Percentiles rank a stretch among this genome's conserved stretches.
phyloP scores from a whole-genome alignment of 2,888 invertebrate genomes.

The Erpobdella octoculata region DNA sequence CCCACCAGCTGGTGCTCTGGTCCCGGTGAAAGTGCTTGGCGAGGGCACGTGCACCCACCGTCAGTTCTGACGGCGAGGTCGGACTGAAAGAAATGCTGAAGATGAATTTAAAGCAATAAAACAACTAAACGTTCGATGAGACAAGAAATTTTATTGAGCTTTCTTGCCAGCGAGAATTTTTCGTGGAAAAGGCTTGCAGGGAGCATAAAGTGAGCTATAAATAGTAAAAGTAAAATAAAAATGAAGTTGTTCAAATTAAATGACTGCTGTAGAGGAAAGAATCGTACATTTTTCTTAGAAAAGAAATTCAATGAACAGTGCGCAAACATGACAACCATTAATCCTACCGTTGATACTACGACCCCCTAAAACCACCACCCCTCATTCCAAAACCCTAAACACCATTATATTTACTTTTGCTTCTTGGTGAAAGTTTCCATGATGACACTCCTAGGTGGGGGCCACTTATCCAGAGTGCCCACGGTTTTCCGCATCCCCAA shows the following conservation, averaged over 20 bases:
- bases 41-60: constrained; percentile 48
- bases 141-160: too few relatives aligned
- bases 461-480: constrained; percentile 45
- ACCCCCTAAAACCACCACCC: not conserved
- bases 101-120: too few relatives aligned
- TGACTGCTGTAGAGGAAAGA: too few relatives aligned
- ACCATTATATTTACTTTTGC: constrained; percentile 41
- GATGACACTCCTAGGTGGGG: constrained; percentile 42
- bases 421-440: constrained; percentile 43
- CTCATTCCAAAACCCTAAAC: not conserved
- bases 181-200: too few relatives aligned
- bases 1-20: constrained; percentile 47
- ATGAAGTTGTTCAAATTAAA: too few relatives aligned
- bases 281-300: too few relatives aligned
- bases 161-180: too few relatives aligned
- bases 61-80: constrained; percentile 40
- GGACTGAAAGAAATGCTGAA: constrained; percentile 4
- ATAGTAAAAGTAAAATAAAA: too few relatives aligned
- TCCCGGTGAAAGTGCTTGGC: constrained; percentile 50
- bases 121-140: too few relatives aligned
- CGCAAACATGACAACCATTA: not conserved
- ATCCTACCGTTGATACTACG: not conserved
- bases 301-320: too few relatives aligned
- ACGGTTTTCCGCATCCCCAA: constrained; percentile 49
- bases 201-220: too few relatives aligned